Percentiles rank a stretch among this genome's conserved stretches.
Conservation (phyloP, 2,113 vertebrate species). For the Lethenteron reissneri region DNA sequence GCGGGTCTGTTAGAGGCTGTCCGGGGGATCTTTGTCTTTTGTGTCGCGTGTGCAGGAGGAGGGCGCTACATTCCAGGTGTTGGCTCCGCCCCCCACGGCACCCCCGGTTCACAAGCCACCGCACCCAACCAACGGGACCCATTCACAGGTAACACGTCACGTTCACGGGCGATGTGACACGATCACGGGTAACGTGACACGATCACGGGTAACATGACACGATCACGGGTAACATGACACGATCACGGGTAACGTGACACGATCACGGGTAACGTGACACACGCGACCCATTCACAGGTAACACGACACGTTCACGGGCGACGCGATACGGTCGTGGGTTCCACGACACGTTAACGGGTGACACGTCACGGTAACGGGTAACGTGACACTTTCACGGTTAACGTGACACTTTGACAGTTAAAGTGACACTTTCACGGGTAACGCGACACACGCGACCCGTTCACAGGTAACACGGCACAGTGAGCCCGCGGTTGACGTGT, state of each 20-base stretch:
- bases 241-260: conserved; percentile 13
- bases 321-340: too few species aligned
- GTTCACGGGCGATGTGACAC: conserved; percentile 11
- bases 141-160: conserved; percentile 25
- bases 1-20: background rate
- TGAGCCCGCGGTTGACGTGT: too few species aligned
- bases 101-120: conserved; percentile 12
- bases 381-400: too few species aligned
- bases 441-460: too few species aligned
- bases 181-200: background rate
- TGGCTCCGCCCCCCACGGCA: conserved; percentile 11
- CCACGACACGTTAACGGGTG: too few species aligned
- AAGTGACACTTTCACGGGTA: too few species aligned
- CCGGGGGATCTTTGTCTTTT: background rate
- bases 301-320: too few species aligned
- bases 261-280: conserved; percentile 17
- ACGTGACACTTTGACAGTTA: too few species aligned
- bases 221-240: background rate
- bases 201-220: too few species aligned
- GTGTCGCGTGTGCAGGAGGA: conserved; percentile 27
- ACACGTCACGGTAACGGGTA: too few species aligned
- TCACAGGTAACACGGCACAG: too few species aligned
- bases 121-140: conserved; percentile 19
- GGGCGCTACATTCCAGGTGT: conserved; percentile 70
- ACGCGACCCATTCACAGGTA: too few species aligned